These are phyloP conservation scores for Sciurus niger DNA, from an alignment of 2,113 vertebrate species.

Conservation along the genomic window DNA sequence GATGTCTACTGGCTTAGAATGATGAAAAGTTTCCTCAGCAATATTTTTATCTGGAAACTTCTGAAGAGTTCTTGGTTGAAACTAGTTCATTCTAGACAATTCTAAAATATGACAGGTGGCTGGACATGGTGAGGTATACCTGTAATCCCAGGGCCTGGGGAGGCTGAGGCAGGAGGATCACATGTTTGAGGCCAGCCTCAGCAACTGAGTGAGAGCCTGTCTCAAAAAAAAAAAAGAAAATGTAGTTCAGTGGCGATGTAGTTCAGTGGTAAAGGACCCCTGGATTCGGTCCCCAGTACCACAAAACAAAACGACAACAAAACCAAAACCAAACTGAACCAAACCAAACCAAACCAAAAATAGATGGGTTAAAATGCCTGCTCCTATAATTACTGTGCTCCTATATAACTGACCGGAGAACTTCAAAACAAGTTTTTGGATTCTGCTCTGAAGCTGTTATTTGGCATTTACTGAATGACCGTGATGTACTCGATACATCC, in stretches of 20 bases:
- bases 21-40: background rate
- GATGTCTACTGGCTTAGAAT: constrained; percentile 10
- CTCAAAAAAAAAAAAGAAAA: too few species aligned
- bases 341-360: too few species aligned
- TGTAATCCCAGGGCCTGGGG: too few species aligned
- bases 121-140: too few species aligned
- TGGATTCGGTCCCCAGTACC: too few species aligned
- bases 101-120: background rate
- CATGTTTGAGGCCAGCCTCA: too few species aligned
- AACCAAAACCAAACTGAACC: too few species aligned
- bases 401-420: background rate
- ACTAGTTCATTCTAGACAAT: constrained; percentile 19
- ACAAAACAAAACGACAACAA: too few species aligned
- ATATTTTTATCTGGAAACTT: constrained; percentile 27
- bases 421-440: background rate
- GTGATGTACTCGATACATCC: background rate
- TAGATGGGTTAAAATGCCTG: background rate
- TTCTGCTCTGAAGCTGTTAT: background rate
- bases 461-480: background rate
- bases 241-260: too few species aligned
- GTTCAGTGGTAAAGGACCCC: too few species aligned
- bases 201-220: too few species aligned
- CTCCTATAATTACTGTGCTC: background rate
- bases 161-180: too few species aligned
- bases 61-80: background rate